Conservation (phyloP, 2,797 vertebrate genomes). For the Pelobates cultripes region DNA sequence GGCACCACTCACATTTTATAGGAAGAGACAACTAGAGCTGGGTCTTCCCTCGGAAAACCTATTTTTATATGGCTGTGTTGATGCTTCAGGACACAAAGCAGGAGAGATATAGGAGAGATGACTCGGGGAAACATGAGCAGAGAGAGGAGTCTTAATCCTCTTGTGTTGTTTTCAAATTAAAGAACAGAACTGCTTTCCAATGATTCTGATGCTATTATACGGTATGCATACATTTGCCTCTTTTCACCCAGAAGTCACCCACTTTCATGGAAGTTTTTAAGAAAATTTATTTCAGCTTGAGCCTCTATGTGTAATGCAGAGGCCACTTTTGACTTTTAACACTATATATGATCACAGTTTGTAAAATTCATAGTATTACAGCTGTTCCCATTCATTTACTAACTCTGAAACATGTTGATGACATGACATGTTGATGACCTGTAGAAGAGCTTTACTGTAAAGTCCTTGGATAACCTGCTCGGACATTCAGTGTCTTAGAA, state of each 20-base stretch:
- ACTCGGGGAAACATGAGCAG: conserved; percentile 28
- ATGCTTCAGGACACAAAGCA: conserved; percentile 39
- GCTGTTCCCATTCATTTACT: too few relatives aligned
- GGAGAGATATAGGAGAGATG: conserved; percentile 27
- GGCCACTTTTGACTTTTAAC: too few relatives aligned
- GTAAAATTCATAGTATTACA: too few relatives aligned
- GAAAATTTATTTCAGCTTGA: background rate
- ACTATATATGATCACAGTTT: too few relatives aligned
- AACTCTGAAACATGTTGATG: too few relatives aligned
- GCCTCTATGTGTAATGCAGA: background rate
- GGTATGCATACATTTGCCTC: background rate
- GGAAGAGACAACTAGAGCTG: conserved; percentile 46
- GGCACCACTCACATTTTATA: conserved; percentile 54
- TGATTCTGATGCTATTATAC: conserved; percentile 22
- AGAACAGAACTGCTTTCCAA: conserved; percentile 42
- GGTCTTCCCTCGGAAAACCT: conserved; percentile 53
- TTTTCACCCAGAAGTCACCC: background rate
- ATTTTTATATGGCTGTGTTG: conserved; percentile 54
- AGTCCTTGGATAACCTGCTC: too few relatives aligned
- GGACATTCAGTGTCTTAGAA: too few relatives aligned
- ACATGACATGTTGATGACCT: too few relatives aligned
- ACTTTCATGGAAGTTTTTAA: background rate
- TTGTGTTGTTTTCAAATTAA: conserved; percentile 34
- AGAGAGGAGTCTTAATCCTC: conserved; percentile 35
- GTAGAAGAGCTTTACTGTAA: too few relatives aligned